phyloP scores from a whole-genome alignment of 2,888 invertebrate genomes.

The Lochmaea capreae region DNA sequence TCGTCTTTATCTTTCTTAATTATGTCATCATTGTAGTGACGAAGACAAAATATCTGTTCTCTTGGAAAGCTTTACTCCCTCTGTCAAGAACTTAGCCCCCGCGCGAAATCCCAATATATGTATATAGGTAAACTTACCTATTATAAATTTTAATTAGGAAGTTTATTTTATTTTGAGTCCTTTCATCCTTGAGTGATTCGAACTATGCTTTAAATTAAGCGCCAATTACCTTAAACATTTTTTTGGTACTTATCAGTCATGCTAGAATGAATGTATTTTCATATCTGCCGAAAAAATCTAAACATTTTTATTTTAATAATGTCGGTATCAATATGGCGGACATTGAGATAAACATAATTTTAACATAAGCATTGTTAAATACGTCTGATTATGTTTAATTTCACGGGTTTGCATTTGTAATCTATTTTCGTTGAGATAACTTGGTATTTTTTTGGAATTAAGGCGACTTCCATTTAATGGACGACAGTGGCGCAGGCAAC shows the following conservation, averaged over 20 bases:
- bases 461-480: conserved; percentile 11
- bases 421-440: conserved; percentile 17
- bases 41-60: too few relatives aligned
- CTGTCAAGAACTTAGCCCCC: too few relatives aligned
- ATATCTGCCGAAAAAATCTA: conserved; percentile 16
- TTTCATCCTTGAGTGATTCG: background rate
- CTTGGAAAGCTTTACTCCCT: too few relatives aligned
- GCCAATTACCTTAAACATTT: conserved; percentile 11
- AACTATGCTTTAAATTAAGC: background rate
- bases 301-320: conserved; percentile 14
- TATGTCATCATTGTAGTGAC: too few relatives aligned
- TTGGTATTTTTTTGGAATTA: conserved; percentile 5
- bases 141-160: background rate
- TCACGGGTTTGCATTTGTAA: conserved; percentile 26
- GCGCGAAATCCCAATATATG: too few relatives aligned
- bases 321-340: conserved; percentile 15
- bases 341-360: conserved; percentile 14
- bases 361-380: conserved; percentile 18
- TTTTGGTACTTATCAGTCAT: background rate
- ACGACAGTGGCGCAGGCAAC: background rate
- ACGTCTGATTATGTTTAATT: conserved; percentile 18
- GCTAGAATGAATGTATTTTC: conserved; percentile 6
- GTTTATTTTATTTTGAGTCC: background rate
- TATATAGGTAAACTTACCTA: background rate
- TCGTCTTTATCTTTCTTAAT: too few relatives aligned